These are phyloP conservation scores for Pseudonaja textilis DNA, from an alignment of 2,113 vertebrate species.

Conservation along the genomic window DNA sequence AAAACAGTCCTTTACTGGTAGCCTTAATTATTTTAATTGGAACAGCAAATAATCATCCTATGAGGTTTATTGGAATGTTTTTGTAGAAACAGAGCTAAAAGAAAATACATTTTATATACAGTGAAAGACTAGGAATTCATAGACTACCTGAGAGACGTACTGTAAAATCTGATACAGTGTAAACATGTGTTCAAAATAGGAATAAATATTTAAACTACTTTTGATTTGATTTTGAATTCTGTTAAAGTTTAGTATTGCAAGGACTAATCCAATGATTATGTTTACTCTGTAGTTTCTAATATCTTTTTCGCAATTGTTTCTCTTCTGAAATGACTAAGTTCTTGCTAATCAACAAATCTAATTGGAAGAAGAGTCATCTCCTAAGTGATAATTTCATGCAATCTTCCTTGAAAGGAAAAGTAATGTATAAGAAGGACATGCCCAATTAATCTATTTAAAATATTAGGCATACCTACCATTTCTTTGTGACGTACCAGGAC, in stretches of 20 bases:
- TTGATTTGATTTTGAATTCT: neutral
- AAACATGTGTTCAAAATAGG: constrained; percentile 38
- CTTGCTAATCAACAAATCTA: neutral
- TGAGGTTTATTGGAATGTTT: constrained; percentile 57
- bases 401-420: neutral
- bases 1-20: constrained; percentile 57
- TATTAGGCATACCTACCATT: neutral
- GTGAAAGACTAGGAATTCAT: constrained; percentile 51
- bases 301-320: neutral
- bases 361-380: neutral
- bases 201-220: constrained; percentile 11
- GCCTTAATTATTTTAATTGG: constrained; percentile 67
- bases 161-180: constrained; percentile 45
- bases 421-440: neutral
- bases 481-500: neutral
- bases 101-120: constrained; percentile 60
- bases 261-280: neutral
- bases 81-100: constrained; percentile 59
- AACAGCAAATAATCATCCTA: constrained; percentile 60
- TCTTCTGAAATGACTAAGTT: neutral
- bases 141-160: constrained; percentile 52
- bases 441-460: neutral
- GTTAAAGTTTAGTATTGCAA: neutral
- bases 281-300: neutral
- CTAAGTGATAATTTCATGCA: neutral